phyloP scores from a whole-genome alignment of 2,797 vertebrate species.

The Atherinosoma microstoma region DNA sequence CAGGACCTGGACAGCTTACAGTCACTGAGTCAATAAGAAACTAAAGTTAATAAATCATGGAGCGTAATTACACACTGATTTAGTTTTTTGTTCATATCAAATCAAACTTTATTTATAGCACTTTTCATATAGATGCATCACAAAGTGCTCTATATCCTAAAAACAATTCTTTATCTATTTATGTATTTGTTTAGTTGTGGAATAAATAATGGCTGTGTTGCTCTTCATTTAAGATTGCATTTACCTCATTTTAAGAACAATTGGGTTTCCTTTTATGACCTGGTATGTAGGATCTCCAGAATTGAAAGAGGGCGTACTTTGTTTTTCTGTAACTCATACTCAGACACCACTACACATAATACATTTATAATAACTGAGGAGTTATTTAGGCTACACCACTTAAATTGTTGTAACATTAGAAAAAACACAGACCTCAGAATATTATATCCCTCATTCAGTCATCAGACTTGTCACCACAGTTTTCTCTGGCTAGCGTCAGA shows the following conservation, averaged over 20 bases:
- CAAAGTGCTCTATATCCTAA: no score
- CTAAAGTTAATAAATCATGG: neutral
- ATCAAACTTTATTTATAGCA: no score
- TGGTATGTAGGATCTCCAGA: neutral
- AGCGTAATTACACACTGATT: neutral
- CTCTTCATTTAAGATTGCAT: neutral
- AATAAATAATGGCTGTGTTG: neutral
- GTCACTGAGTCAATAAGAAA: neutral
- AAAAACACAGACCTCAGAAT: no score
- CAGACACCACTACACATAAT: no score
- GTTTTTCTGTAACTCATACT: no score
- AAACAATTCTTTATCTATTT: no score
- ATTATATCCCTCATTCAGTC: neutral
- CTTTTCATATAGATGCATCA: no score
- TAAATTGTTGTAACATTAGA: no score
- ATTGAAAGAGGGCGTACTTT: neutral
- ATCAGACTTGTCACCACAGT: slow-evolving; percentile 1
- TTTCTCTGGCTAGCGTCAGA: slow-evolving; percentile 20
- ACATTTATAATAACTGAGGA: no score
- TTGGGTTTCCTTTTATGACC: neutral
- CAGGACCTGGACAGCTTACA: neutral
- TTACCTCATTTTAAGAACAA: neutral
- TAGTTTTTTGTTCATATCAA: no score
- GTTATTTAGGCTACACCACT: no score
- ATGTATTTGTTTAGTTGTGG: no score